These are phyloP conservation scores for Temnopleurus reevesii DNA, from an alignment of 53 echinoderm and acorn worm species.

Conservation along the genomic window DNA sequence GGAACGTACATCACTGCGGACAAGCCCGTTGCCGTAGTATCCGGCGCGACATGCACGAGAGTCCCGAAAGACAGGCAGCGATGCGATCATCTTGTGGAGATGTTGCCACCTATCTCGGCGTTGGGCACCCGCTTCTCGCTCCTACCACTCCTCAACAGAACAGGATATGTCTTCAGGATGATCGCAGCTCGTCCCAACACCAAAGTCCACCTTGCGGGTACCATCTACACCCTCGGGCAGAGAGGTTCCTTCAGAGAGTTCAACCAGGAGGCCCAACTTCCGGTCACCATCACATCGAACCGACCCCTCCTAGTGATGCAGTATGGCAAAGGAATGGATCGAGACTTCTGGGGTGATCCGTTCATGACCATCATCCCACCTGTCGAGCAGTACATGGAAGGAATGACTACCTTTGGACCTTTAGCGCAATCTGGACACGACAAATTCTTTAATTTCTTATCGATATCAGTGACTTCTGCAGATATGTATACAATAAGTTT, in stretches of 20 bases:
- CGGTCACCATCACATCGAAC: constrained; percentile 72
- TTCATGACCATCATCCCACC: constrained; percentile 95
- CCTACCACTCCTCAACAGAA: constrained; percentile 81
- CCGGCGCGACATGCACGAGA: constrained; percentile 82
- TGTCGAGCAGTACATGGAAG: constrained; percentile 89
- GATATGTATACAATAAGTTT: constrained; percentile 73
- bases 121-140: constrained; percentile 89
- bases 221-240: constrained; percentile 61
- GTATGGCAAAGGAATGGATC: constrained; percentile 85
- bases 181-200: constrained; percentile 85
- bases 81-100: constrained; percentile 94
- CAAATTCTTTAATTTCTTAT: constrained; percentile 62
- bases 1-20: constrained; percentile 78
- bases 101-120: constrained; percentile 80
- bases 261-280: constrained; percentile 72
- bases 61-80: constrained; percentile 72
- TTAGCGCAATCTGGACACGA: constrained; percentile 68
- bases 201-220: constrained; percentile 74
- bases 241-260: constrained; percentile 85
- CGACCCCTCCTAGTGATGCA: constrained; percentile 80
- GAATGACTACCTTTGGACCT: constrained; percentile 84
- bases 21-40: constrained; percentile 77
- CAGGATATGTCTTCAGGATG: constrained; percentile 86
- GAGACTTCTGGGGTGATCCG: constrained; percentile 81
- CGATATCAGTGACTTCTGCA: constrained; percentile 78